Evolutionary conservation across 1,140 invertebrate species (phyloP).

Genomic region (Frieseomelitta varia): DNA sequence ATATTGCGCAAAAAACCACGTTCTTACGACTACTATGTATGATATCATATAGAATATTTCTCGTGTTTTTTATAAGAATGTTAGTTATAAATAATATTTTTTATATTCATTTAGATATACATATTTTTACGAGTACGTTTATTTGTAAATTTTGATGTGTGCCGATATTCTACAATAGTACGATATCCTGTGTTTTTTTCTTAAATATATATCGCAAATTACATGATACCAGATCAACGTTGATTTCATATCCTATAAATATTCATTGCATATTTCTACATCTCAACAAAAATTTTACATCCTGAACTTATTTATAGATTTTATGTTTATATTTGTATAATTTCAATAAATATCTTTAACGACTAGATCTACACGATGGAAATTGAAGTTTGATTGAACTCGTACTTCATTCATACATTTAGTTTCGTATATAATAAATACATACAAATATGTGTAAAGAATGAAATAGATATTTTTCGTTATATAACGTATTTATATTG

Average conservation of each 20-base stretch:
- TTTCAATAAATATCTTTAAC: not conserved
- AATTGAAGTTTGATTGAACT: not conserved
- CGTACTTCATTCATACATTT: not conserved
- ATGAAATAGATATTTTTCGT: not conserved
- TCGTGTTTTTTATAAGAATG: conserved; percentile 60
- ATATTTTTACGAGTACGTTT: conserved; percentile 40
- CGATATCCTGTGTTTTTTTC: conserved; percentile 30
- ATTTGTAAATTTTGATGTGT: conserved; percentile 65
- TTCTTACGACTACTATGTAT: conserved; percentile 45
- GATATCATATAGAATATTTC: conserved; percentile 57
- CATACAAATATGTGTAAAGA: not conserved
- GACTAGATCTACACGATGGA: not conserved
- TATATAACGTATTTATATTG: not conserved
- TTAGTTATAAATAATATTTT: conserved; percentile 54
- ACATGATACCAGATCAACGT: not conserved
- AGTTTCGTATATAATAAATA: not conserved
- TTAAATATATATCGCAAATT: conserved; percentile 36
- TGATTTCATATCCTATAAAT: not conserved
- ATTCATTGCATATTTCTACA: not conserved
- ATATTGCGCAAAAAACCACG: conserved; percentile 33
- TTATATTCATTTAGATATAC: conserved; percentile 66
- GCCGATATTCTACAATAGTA: conserved; percentile 42
- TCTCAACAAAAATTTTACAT: not conserved
- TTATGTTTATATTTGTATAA: not conserved
- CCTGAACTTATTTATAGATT: not conserved